Conservation (phyloP, 2,113 vertebrate genomes). For the Anhinga anhinga region DNA sequence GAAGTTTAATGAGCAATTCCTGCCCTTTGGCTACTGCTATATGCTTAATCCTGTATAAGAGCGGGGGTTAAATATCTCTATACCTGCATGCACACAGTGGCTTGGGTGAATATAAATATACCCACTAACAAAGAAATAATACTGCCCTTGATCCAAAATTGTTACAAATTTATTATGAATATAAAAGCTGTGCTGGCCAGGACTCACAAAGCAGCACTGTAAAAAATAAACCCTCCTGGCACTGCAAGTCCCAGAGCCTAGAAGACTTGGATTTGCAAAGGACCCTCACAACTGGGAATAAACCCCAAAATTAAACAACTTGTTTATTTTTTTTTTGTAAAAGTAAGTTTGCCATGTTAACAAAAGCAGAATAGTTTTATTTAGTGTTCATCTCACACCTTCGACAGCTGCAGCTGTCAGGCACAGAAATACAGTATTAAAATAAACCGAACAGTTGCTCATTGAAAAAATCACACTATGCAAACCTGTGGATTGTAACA, state of each 20-base stretch:
- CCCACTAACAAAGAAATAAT: not conserved
- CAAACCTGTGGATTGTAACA: conserved; percentile 72
- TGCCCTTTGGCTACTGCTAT: not conserved
- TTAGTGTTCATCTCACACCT: conserved; percentile 80
- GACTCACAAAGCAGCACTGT: not conserved
- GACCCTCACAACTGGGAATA: conserved; percentile 19
- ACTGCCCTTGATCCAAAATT: not conserved
- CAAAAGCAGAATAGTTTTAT: conserved; percentile 67
- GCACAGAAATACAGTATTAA: conserved; percentile 62
- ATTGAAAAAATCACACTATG: conserved; percentile 41
- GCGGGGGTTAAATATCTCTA: not conserved
- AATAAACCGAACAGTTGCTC: conserved; percentile 49
- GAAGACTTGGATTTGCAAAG: not conserved
- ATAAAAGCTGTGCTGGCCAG: not conserved
- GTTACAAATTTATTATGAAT: not conserved
- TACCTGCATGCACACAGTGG: not conserved
- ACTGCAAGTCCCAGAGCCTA: not conserved
- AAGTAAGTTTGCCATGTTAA: conserved; percentile 65
- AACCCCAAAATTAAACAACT: conserved; percentile 21
- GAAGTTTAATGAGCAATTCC: not conserved
- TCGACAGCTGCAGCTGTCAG: conserved; percentile 72
- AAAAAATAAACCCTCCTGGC: not conserved
- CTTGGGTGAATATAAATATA: not conserved
- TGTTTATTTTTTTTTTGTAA: conserved; percentile 41
- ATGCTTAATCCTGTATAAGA: not conserved